Base-by-base conservation (phyloP, 2,797 vertebrate genomes). In the Cynodonichthys magdalenae region DNA sequence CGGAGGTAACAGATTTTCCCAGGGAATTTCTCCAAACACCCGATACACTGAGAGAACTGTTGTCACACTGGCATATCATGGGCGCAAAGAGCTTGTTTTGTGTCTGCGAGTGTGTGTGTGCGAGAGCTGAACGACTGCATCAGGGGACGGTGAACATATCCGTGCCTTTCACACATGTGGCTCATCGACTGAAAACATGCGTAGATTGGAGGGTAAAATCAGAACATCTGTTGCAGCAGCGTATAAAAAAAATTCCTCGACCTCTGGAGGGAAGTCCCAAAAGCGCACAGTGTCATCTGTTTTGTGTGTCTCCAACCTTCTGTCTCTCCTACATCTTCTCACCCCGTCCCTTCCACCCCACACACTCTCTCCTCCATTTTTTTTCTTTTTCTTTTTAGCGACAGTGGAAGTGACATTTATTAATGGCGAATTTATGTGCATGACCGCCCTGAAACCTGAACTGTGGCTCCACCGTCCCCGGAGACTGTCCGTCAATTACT, bases 351-450 rank as follows among this genome's bases (percentile, higher is more conserved):
- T 39, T 63, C 67, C 75, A 46, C 71, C 20, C 56, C 2, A 48
- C 49, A 18, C 63, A 10, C 66, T 54, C 72, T 73, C 74, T 62
- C 59, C 75, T 70, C 67, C 77, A 59, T 58, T 85, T 87, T 80
- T 85, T 87, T 90, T 81, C 36, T 48, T 80, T 85, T 86, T 81
- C 77, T 83, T 86, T 86, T 90, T 82, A 82, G 83, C 79, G 18
- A 75, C 83, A 88, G 84, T 81, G 80, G 79, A 89, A 88, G 90
- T 90, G 90, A 92, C 90, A 91, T 92, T 90, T 90, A 92, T 92
- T 92, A 91, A 91, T 90, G 89, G 85, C 51, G 55, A 86, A 90
- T 91, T 90, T 87, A 92, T 91, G 88, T 87, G 88, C 91, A 90
- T 91, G 91, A 89, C 86, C 74, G 79, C 85, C 74, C 85, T 63